These are phyloP conservation scores for Hylyphantes graminicola DNA, from an alignment of 1,140 invertebrate species.

Conservation along the genomic window DNA sequence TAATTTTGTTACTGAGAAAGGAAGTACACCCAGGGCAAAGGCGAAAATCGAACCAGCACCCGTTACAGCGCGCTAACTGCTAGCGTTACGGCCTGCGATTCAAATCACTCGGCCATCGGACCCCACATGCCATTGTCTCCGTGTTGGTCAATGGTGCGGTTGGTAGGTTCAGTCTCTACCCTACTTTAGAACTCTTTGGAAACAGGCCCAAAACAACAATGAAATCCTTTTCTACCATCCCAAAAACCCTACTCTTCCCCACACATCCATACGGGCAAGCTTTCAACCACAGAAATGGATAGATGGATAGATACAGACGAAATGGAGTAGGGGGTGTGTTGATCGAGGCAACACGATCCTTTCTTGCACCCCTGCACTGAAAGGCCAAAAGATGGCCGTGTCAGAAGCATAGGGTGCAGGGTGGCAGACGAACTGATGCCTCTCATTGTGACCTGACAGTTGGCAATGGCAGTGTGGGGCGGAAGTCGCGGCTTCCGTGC, in stretches of 20 bases:
- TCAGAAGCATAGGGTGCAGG: slow-evolving; percentile 21
- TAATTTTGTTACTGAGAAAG: no score
- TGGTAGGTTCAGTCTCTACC: no score
- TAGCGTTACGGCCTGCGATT: no score
- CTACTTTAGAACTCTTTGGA: no score
- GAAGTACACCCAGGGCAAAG: no score
- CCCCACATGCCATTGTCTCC: no score
- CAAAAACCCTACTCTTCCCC: neutral
- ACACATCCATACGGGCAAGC: slow-evolving; percentile 6
- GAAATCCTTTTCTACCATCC: neutral
- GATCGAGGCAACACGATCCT: slow-evolving; percentile 32
- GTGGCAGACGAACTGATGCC: slow-evolving; percentile 13
- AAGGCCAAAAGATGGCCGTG: slow-evolving; percentile 21
- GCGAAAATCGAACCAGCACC: no score
- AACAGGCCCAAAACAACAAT: no score
- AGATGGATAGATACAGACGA: slow-evolving; percentile 19
- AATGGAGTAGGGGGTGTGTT: neutral
- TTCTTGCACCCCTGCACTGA: slow-evolving; percentile 6
- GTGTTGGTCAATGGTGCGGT: no score
- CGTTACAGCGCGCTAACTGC: no score
- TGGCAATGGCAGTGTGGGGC: slow-evolving; percentile 48
- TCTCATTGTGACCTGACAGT: slow-evolving; percentile 34
- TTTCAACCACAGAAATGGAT: slow-evolving; percentile 43
- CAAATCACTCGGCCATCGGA: no score
- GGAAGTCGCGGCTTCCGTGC: slow-evolving; percentile 37